Evolutionary conservation across 2,797 vertebrate genomes (phyloP), one percentile per base, ranked within the genome.

Genomic region (Dallia pectoralis): DNA sequence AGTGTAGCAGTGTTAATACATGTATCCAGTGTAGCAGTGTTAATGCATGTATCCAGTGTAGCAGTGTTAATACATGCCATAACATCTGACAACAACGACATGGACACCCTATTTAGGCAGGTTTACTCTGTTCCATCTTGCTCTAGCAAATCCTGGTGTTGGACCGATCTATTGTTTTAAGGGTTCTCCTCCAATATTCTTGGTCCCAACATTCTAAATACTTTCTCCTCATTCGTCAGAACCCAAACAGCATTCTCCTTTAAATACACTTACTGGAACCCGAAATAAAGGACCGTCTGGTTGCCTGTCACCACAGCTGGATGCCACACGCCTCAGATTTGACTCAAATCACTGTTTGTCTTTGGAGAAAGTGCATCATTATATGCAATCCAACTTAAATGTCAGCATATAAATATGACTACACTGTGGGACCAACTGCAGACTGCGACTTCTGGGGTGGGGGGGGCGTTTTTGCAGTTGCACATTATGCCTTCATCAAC

Each of bases 291-390:
- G 85, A 87, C 87, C 89, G 89, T 89, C 83, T 85, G 78, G 80
- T 83, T 80, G 14, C 19, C n/a, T n/a, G 86, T 86, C 83, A 90
- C 88, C 81, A 77, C 89, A 88, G 81, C 83, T 87, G 87, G 83
- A 91, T 80, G 86, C 87, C 89, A 82, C 80, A 89, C 85, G 84
- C 83, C 85, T 91, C 87, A 77, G 77, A 85, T 89, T 91, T 89
- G 82, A 87, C 80, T 90, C 82, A 86, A 91, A 89, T 92, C 86
- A 51, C 80, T 91, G 86, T 92, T 92, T 92, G 88, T 88, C 82
- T 89, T 89, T 82, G 74, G 22, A 77, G 77, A 84, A 88, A 90
- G 77, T 87, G 81, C 88, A 89, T 90, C 85, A 93, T 92, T 93
- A 92, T 87, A 88, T 86, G 77, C 77, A 87, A 86, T 79, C 85